Percentiles rank a stretch among this genome's conserved stretches.
Conservation (phyloP, 2,113 vertebrate species). For the Podiceps cristatus region DNA sequence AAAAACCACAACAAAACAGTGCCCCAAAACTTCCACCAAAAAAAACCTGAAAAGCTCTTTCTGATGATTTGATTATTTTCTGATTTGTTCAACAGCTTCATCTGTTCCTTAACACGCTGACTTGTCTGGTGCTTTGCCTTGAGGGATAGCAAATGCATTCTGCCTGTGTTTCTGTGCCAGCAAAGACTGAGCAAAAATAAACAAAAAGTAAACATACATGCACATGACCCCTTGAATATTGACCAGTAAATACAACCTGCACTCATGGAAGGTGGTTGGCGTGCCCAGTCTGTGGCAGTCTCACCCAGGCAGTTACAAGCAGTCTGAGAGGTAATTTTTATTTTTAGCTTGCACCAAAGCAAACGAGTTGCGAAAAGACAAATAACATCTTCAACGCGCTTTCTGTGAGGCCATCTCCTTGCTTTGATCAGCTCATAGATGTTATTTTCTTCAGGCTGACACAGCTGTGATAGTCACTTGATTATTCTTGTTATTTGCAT, state of each 20-base stretch:
- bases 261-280: fast-evolving
- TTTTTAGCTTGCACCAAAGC: not conserved
- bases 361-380: not conserved
- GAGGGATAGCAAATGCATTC: not conserved
- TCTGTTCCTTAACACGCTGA: not conserved
- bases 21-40: not conserved
- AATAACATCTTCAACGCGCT: fast-evolving
- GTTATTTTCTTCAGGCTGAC: not conserved
- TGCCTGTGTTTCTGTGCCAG: not conserved
- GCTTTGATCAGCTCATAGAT: not conserved
- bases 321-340: not conserved
- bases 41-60: fast-evolving
- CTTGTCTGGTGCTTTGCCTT: not conserved
- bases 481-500: conserved; percentile 18
- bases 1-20: not conserved
- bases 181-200: not conserved
- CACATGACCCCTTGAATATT: fast-evolving
- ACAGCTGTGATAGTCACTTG: not conserved
- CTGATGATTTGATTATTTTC: not conserved
- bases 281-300: not conserved
- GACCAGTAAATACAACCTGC: fast-evolving
- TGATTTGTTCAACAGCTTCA: not conserved
- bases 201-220: fast-evolving
- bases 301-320: not conserved
- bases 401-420: not conserved